Base-by-base conservation (phyloP, 2,888 invertebrate species). In the Lochmaea capreae region DNA sequence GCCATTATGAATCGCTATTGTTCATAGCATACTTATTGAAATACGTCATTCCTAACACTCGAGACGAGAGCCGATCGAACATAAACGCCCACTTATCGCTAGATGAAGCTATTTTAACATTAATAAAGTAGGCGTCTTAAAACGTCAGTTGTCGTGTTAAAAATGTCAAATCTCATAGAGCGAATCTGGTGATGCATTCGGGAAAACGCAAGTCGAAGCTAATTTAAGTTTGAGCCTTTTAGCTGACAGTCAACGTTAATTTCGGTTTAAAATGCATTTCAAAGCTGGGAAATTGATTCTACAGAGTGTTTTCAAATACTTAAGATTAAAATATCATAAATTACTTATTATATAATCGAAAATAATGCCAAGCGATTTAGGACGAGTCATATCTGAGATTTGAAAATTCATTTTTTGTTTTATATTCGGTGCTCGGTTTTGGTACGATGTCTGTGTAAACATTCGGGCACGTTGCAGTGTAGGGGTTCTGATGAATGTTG, bases 111-210 rank as follows among this genome's bases (percentile, higher is more conserved):
- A 65, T 61, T 71, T 66, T 42, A 58, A 49, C 61, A 43, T 61
- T 72, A 72, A 67, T 61, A 39, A 68, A 67, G 67, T 61, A 52
- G 72, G 72, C 72, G 59, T 72, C 72, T 59, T 10, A 3, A 54
- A 42, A 49, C 49, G 46, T 68, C 68, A 68, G 62, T 52, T 46
- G 61, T 68, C 62, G 59, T 52, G 68, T 68, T 52, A 61, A 68
- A 54, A 68, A 61, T 39, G 68, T 68, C 68, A 49, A 49, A 49
- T 61, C 22, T 43, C 59, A 10, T 67, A 22, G 22, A 67, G 59
- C n/a, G 43, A 59, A 46, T 46, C 54, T 57, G 22, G 8, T 39
- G 67, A 22, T 67, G 57, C 67, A 67, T 67, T 43, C 58, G 1
- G 22, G 58, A 67, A 67, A 67, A 58, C 54, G 39, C 18, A 14